Conservation (phyloP, 2,113 vertebrate species). For the Thryonomys swinderianus region DNA sequence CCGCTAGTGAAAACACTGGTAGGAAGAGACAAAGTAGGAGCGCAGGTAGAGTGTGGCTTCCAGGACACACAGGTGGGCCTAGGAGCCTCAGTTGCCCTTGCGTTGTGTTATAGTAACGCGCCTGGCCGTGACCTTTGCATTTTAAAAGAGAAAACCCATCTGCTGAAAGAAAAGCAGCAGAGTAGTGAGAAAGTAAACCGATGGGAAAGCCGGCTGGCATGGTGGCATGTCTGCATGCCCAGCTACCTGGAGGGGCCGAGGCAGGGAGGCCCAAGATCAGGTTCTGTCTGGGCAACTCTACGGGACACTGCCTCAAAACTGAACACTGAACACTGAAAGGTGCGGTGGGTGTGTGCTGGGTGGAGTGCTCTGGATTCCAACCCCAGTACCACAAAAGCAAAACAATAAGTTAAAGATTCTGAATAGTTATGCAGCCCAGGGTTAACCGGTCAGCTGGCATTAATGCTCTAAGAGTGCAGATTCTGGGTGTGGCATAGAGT, state of each 20-base stretch:
- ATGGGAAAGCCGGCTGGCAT: background rate
- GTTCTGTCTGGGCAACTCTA: background rate
- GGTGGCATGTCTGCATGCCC: no score
- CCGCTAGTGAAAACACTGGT: background rate
- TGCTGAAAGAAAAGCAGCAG: background rate
- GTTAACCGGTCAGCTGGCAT: background rate
- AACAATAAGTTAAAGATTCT: background rate
- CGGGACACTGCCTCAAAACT: background rate
- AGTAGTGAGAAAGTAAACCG: background rate
- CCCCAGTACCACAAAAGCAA: background rate
- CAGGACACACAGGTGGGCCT: background rate
- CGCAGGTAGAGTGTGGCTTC: background rate
- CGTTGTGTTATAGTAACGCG: background rate
- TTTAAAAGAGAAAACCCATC: conserved; percentile 16
- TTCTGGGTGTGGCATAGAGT: background rate
- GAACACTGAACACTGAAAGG: background rate
- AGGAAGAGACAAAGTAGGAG: background rate
- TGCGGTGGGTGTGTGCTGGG: background rate
- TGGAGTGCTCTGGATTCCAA: background rate
- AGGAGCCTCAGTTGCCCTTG: background rate
- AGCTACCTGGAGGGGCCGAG: background rate
- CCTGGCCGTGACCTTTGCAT: background rate
- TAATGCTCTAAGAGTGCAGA: background rate
- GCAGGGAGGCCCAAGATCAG: background rate
- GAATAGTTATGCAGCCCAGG: background rate